These are phyloP conservation scores for Eilema caniola DNA, from an alignment of 2,888 invertebrate species.

Conservation along the genomic window DNA sequence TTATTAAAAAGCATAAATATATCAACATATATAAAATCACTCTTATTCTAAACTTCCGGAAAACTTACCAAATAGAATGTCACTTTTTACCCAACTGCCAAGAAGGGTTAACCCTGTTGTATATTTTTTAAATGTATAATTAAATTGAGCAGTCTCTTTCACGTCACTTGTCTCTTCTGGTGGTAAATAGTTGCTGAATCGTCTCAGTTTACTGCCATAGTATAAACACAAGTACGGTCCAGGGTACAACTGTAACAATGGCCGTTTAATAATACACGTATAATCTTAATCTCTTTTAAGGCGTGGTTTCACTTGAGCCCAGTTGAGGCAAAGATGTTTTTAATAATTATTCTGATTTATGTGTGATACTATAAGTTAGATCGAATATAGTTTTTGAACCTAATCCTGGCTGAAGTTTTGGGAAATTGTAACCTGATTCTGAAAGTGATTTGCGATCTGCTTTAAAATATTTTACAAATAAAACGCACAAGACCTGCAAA, in stretches of 20 bases:
- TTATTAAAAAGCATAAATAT: too few relatives aligned
- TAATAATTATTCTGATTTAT: neutral
- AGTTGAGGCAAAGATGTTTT: neutral
- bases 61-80: too few relatives aligned
- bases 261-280: neutral
- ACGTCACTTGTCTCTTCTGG: neutral
- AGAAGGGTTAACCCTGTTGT: too few relatives aligned
- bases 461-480: too few relatives aligned
- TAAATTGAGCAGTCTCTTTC: neutral
- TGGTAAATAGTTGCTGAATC: neutral
- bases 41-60: too few relatives aligned
- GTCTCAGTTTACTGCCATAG: neutral
- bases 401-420: too few relatives aligned
- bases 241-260: neutral
- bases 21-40: too few relatives aligned
- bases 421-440: neutral
- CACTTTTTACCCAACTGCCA: too few relatives aligned
- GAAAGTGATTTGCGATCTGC: neutral
- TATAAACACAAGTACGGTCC: neutral
- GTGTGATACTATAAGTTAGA: neutral
- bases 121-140: neutral
- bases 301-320: neutral
- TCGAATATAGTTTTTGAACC: too few relatives aligned
- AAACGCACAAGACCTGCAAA: too few relatives aligned
- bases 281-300: constrained; percentile 1